phyloP scores from a whole-genome alignment of 2,797 vertebrate genomes.

The Pseudocheirus occidentalis region DNA sequence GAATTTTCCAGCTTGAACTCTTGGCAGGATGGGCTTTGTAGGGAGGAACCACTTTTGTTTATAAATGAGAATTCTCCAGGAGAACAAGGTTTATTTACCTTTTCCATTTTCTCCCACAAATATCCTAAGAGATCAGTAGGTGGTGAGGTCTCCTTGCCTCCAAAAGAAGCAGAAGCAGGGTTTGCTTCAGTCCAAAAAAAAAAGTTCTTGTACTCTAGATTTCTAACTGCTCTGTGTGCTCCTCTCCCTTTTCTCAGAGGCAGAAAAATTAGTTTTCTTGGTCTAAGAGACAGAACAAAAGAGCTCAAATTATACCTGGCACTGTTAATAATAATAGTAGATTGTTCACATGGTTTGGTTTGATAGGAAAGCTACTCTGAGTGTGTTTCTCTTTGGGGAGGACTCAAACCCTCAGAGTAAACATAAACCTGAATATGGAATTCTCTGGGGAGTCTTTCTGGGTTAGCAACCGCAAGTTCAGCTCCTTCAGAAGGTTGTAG shows the following conservation, averaged over 20 bases:
- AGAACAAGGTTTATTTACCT: not conserved
- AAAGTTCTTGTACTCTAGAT: not conserved
- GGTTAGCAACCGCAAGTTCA: not conserved
- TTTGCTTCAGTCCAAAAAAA: not conserved
- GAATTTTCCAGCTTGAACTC: not conserved
- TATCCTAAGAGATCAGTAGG: not conserved
- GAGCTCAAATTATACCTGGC: not conserved
- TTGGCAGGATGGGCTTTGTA: not conserved
- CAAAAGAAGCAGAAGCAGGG: not conserved
- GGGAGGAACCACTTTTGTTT: not conserved
- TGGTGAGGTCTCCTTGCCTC: not conserved
- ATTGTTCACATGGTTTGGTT: not conserved
- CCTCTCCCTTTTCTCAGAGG: not conserved
- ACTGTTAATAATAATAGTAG: not conserved
- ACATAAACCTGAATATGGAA: not conserved
- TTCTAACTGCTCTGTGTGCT: not conserved
- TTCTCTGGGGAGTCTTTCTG: not conserved
- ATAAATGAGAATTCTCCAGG: not conserved
- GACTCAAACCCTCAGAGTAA: not conserved
- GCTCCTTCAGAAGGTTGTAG: not conserved
- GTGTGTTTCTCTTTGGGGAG: not conserved
- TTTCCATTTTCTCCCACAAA: not conserved
- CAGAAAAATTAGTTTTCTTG: not conserved
- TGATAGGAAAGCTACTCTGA: not conserved
- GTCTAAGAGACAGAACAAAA: not conserved